Evolutionary conservation across 2,888 invertebrate genomes (phyloP).

Genomic region (Bimastos eiseni): DNA sequence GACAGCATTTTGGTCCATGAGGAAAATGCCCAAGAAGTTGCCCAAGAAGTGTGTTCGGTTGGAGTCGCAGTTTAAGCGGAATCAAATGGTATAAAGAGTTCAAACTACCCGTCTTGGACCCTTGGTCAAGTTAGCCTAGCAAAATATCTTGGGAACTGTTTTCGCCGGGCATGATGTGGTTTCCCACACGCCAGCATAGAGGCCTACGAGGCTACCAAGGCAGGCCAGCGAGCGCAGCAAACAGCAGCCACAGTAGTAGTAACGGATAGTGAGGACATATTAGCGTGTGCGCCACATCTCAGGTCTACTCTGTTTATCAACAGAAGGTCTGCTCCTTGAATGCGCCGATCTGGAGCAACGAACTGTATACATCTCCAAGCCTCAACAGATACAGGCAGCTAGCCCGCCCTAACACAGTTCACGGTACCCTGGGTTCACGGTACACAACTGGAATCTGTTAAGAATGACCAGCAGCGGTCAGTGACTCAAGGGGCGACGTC

Average conservation of each 20-base stretch:
- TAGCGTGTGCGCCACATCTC: neutral
- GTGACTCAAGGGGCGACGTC: neutral
- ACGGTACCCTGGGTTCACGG: neutral
- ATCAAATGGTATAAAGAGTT: neutral
- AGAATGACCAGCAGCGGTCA: neutral
- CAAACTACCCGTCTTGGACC: neutral
- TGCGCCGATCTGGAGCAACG: neutral
- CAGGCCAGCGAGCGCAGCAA: neutral
- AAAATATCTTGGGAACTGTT: neutral
- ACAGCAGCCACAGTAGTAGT: neutral
- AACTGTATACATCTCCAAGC: neutral
- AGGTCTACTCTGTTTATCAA: neutral
- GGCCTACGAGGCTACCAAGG: neutral
- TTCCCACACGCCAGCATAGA: neutral
- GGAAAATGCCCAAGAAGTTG: too few relatives aligned
- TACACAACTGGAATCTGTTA: neutral
- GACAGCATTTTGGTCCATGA: too few relatives aligned
- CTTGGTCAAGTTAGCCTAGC: neutral
- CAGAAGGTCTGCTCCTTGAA: neutral
- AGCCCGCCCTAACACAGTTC: neutral
- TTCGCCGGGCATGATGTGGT: neutral
- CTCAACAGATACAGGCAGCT: neutral
- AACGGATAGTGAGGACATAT: neutral
- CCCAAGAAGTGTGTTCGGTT: too few relatives aligned
- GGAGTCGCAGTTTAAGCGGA: neutral